Evolutionary conservation across 2,113 vertebrate species (phyloP), one percentile per base, ranked within the genome.

Genomic region (Rhipidura dahli): DNA sequence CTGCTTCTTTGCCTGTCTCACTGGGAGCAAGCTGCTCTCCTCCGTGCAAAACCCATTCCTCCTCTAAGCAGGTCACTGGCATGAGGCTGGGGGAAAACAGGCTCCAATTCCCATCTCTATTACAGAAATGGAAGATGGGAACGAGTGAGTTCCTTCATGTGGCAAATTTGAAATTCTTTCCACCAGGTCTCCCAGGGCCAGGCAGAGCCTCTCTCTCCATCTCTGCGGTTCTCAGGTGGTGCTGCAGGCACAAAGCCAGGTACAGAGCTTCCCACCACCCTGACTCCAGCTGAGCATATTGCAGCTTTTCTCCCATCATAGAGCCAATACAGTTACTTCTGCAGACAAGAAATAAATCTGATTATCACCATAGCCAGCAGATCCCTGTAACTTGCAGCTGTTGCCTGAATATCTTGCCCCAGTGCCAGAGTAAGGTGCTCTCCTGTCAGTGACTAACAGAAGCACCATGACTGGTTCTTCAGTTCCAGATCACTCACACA

Each of bases 131-230:
- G 50, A 96, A 72, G 71, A 83, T 47, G 45, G 51, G 51, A 92
- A 60, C 2, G 45, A 85, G 26, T 37, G 66, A 92, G 47, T 42
- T 95, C 42, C 75, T 95, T 93, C 94, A 83, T 54, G 63, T 90
- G 85, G 49, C 66, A 95, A 76, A 93, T 94, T 63, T 83, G 70
- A 93, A 95, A 77, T 90, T 14, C 27, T 80, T 92, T 92, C 42
- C 79, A 40, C 42, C 30, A 27, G 13, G 21, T 68, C 76, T 73
- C 88, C 61, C 40, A 54, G 85, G 71, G 23, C 6, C 28, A n/a
- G 42, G 15, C 27, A 19, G n/a, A 64, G 22, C 24, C 14, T 53
- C 21, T 56, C 49, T 68, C 33, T 65, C 42, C 39, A 28, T 37
- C 44, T 61, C 47, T 59, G 35, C 5, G 3, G 65, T 40, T 87